Percentiles rank a stretch among this genome's conserved stretches.
Evolutionary conservation across 2,797 vertebrate genomes (phyloP).

Genomic region (Anguilla anguilla): DNA sequence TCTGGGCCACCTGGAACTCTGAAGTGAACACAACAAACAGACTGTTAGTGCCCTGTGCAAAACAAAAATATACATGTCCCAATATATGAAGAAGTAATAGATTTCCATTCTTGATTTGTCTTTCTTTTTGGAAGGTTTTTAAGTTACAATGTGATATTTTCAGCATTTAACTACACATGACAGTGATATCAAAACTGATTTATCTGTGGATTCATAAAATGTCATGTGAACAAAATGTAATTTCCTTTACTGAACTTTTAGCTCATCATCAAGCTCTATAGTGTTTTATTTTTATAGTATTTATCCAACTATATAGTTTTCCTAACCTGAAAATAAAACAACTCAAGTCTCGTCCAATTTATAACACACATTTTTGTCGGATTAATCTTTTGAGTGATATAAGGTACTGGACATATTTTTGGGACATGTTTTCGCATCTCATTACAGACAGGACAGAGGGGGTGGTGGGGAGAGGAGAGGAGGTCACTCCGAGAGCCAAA

Average conservation of each 20-base stretch:
- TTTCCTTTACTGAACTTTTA: background rate
- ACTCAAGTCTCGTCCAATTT: too few species aligned
- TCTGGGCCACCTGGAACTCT: slow-evolving; percentile 68
- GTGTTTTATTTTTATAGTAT: background rate
- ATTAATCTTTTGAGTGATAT: background rate
- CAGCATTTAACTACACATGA: too few species aligned
- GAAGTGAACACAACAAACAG: slow-evolving; percentile 7
- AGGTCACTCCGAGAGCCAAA: background rate
- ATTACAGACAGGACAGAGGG: background rate
- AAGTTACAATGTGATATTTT: too few species aligned
- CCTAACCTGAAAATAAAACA: too few species aligned
- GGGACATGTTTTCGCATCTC: background rate
- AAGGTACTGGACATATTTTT: background rate
- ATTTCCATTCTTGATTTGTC: too few species aligned
- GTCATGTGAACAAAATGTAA: too few species aligned
- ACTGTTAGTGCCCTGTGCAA: too few species aligned
- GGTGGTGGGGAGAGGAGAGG: slow-evolving; percentile 13
- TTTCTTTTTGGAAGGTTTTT: too few species aligned
- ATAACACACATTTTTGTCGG: background rate
- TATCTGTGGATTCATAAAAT: too few species aligned
- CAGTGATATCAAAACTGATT: too few species aligned
- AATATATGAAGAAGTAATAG: too few species aligned
- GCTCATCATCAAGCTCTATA: background rate
- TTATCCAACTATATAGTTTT: background rate
- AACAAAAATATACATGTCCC: too few species aligned